phyloP scores from a whole-genome alignment of 2,113 vertebrate species.

The Tautogolabrus adspersus region DNA sequence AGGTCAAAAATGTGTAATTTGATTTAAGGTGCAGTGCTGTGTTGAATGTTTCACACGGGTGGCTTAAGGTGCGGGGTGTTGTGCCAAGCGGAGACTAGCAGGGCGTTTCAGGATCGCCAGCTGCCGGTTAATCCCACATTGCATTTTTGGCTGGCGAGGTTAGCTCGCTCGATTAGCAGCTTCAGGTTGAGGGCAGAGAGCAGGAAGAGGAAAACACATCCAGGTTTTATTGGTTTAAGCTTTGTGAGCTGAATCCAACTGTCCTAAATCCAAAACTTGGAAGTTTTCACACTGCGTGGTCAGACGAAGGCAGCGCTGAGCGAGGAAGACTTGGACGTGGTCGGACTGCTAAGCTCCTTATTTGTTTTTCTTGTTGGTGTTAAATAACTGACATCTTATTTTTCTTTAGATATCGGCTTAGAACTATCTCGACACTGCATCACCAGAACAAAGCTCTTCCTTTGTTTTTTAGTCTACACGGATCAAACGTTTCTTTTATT shows the following conservation, averaged over 20 bases:
- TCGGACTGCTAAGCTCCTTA: too few relatives aligned
- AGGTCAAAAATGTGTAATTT: too few relatives aligned
- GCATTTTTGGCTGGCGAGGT: constrained; percentile 22
- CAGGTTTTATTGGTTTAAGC: constrained; percentile 2
- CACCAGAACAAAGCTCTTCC: too few relatives aligned
- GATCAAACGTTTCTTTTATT: too few relatives aligned
- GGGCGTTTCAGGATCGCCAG: neutral
- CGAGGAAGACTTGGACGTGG: neutral
- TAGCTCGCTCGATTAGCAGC: constrained; percentile 24
- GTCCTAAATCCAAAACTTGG: neutral
- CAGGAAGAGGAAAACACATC: neutral
- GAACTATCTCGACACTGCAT: too few relatives aligned
- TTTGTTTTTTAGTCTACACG: too few relatives aligned
- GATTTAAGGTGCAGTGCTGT: neutral
- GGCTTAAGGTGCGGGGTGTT: constrained; percentile 26
- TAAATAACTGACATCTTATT: too few relatives aligned
- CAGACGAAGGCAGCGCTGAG: neutral
- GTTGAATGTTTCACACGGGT: neutral
- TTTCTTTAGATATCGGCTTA: too few relatives aligned
- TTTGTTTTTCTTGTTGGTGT: too few relatives aligned
- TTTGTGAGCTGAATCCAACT: neutral
- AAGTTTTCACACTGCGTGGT: neutral
- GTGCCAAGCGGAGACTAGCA: constrained; percentile 32
- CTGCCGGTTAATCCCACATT: constrained; percentile 41
- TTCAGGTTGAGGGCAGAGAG: constrained; percentile 1